Base-by-base conservation (phyloP, 2,797 vertebrate genomes). In the Argyrosomus regius region DNA sequence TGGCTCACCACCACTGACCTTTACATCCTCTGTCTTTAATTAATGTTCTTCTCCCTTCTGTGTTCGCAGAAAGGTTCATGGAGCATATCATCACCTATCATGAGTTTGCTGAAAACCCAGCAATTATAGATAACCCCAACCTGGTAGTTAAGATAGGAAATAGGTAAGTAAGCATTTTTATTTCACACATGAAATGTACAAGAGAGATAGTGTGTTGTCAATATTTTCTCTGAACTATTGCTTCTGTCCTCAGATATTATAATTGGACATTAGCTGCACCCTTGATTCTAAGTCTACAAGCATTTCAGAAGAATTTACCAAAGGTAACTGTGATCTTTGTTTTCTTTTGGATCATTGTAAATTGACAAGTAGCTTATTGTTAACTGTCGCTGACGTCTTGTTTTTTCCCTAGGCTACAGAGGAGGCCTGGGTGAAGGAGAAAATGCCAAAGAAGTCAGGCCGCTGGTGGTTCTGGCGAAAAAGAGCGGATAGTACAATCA, bases 391-490 rank as follows among this genome's bases (percentile, higher is more conserved):
- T 73, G 14, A 78, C 4, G 28, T 52, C 6, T 31, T 84, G 26
- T 77, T 61, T 76, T 76, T 64, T 24, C 48, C 2, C 4, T 35
- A 99, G 98, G 96, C 97, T 89, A 98, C 98, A 18, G 96, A 99
- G n/a, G 98, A 99, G 89, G 97, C 97, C 76, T 99, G 98, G 98
- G 96, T 99, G 61, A 99, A 99, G 92, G 97, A 99, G 87, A 99
- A 98, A 93, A 99, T 99, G 97, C 97, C 98, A 93, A 99, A 99
- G 95, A 99, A 99, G 89, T 98, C 98, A 41, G 98, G 97, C 54
- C 96, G 98, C 58, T 99, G 98, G 98, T 99, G 98, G 98, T 99
- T 99, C 94, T 99, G 98, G 98, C 94, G 98, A 77, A 96, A 96
- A 85, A 97, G 97, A 83, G 96, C 93, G 12, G 98, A 99, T 75